Evolutionary conservation across 23 tunicate species (phyloP), one percentile per base, ranked within the genome.

Genomic region (Diplosoma virens): DNA sequence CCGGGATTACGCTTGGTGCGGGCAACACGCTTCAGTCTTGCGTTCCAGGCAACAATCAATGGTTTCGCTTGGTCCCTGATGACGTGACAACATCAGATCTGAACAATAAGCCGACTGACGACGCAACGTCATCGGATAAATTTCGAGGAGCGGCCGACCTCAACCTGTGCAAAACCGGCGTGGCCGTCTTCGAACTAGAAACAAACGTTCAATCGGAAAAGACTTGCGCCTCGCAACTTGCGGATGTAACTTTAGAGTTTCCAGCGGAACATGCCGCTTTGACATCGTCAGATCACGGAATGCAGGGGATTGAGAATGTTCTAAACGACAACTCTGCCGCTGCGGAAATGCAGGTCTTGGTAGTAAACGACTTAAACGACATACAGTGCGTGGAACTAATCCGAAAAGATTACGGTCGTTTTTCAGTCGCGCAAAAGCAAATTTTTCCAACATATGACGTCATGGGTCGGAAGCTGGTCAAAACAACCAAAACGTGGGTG

Each of bases 1-100:
- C 79, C 1, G 79, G 86, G 33, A 54, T 82, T 28, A 60, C 58
- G 18, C 47, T 82, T 28, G 86, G 86, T 1, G 3, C 45, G 5
- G 78, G 60, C 2, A 72, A 36, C 26, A 11, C 36, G n/a, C 37
- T 72, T 48, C 78, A 72, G 3, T 52, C 74, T 7, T 67, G 74
- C 22, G 6, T 52, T 9, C 50, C 74, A 5, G 52, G 24, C 17
- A 35, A 67, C 30, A 50, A 67, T 26, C 74, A 67, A 22, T 67
- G 74, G 74, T 67, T 67, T 67, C 50, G 74, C 2, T 27, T 67
- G 2, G 74, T 34, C 20, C 25, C 74, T 18, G 74, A 34, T 2
- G 25, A n/a, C n/a, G n/a, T n/a, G n/a, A n/a, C n/a, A n/a, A n/a
- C n/a, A n/a, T n/a, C n/a, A n/a, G n/a, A n/a, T n/a, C n/a, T n/a